These are phyloP conservation scores for Haliclona indistincta DNA, from an alignment of 37 sponge, comb jelly and placozoan genomes.

Conservation along the genomic window DNA sequence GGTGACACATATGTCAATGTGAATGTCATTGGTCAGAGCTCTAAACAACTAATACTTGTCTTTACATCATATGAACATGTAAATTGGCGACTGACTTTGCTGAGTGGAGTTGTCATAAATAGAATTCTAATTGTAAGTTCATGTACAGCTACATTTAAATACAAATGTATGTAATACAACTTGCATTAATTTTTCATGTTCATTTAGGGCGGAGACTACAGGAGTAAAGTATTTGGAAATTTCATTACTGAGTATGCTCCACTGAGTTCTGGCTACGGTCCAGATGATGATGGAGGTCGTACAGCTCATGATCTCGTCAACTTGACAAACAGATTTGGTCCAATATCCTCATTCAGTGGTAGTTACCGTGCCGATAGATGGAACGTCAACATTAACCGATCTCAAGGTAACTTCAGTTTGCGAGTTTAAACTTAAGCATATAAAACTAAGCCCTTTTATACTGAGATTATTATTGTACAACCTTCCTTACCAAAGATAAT, in stretches of 20 bases:
- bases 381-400: not conserved
- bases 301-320: not conserved
- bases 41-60: slow-evolving; percentile 17
- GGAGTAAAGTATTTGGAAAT: not conserved
- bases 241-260: not conserved
- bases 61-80: slow-evolving; percentile 21
- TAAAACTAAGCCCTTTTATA: not conserved
- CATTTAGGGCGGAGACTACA: not conserved
- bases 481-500: too few species aligned
- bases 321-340: slow-evolving; percentile 10
- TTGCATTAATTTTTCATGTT: not conserved
- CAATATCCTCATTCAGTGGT: slow-evolving; percentile 18
- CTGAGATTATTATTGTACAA: not conserved
- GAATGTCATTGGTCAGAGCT: not conserved
- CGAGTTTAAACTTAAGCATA: not conserved
- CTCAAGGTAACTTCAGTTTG: not conserved
- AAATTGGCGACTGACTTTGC: slow-evolving; percentile 8
- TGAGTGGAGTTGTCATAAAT: slow-evolving; percentile 12
- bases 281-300: slow-evolving; percentile 5
- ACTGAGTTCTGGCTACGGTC: slow-evolving; percentile 6
- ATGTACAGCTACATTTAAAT: too few species aligned
- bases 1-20: slow-evolving; percentile 1
- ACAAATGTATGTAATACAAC: too few species aligned
- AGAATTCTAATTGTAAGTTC: slow-evolving; percentile 6
- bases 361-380: too few species aligned